These are phyloP conservation scores for Erinaceus europaeus DNA, from an alignment of 2,113 vertebrate species.

Conservation along the genomic window DNA sequence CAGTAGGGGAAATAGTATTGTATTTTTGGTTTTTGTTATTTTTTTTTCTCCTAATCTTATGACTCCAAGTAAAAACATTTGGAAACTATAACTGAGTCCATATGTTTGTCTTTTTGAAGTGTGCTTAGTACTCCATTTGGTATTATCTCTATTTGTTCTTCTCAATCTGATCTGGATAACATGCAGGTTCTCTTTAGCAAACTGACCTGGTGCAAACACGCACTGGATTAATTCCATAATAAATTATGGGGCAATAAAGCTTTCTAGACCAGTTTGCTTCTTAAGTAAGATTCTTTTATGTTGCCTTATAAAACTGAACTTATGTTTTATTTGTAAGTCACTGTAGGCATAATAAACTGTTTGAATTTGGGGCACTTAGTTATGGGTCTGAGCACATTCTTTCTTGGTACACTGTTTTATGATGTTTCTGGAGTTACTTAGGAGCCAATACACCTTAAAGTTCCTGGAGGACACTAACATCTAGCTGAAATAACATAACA, in stretches of 20 bases:
- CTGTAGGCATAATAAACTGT: slow-evolving; percentile 77
- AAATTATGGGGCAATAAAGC: slow-evolving; percentile 82
- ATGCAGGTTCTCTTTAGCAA: slow-evolving; percentile 77
- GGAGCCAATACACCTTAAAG: slow-evolving; percentile 48
- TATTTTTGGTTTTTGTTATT: slow-evolving; percentile 51
- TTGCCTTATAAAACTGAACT: slow-evolving; percentile 78
- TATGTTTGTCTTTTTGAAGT: slow-evolving; percentile 87
- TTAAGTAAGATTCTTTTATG: slow-evolving; percentile 78
- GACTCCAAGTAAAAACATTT: slow-evolving; percentile 78
- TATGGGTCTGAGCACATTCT: slow-evolving; percentile 60
- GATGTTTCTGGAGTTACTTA: slow-evolving; percentile 72
- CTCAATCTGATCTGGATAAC: slow-evolving; percentile 85
- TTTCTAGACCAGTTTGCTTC: slow-evolving; percentile 80
- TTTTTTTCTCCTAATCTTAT: no score
- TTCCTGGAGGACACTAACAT: slow-evolving; percentile 44
- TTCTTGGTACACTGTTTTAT: slow-evolving; percentile 71
- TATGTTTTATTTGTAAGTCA: slow-evolving; percentile 77
- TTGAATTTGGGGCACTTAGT: slow-evolving; percentile 70
- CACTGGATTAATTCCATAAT: slow-evolving; percentile 83
- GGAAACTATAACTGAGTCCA: slow-evolving; percentile 83
- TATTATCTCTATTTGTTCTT: slow-evolving; percentile 78
- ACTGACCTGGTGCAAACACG: slow-evolving; percentile 81
- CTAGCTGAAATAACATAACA: slow-evolving; percentile 60
- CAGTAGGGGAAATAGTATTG: slow-evolving; percentile 60
- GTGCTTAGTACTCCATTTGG: slow-evolving; percentile 83